These are phyloP conservation scores for Popillia japonica DNA, from an alignment of 1,140 invertebrate species.

Conservation along the genomic window DNA sequence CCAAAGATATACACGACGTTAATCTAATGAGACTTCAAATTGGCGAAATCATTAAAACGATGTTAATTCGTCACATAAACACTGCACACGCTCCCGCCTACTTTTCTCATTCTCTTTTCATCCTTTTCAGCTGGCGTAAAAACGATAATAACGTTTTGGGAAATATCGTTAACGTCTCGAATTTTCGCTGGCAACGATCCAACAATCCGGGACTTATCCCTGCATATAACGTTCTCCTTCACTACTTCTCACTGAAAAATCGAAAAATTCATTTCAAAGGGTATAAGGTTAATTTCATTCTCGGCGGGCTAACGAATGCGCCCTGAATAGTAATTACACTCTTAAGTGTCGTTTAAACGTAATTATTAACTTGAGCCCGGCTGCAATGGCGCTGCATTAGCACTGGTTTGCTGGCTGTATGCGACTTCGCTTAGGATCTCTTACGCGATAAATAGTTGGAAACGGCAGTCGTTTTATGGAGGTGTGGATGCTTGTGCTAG, in stretches of 20 bases:
- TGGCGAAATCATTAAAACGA: background rate
- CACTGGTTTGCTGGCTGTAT: background rate
- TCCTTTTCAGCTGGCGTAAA: background rate
- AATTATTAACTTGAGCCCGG: constrained; percentile 1
- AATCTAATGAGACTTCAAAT: background rate
- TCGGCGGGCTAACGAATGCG: constrained; percentile 6
- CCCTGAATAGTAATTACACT: constrained; percentile 22
- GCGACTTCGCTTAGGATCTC: background rate
- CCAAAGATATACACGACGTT: too few species aligned
- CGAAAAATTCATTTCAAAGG: constrained; percentile 29
- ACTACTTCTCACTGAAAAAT: background rate
- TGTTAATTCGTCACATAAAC: constrained; percentile 15
- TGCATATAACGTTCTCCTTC: too few species aligned
- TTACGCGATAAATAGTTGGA: background rate
- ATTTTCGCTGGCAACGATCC: constrained; percentile 25
- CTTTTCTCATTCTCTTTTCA: background rate
- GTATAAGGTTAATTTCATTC: constrained; percentile 27
- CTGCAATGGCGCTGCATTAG: background rate
- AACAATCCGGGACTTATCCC: background rate
- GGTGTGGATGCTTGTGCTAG: background rate
- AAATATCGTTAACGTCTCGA: constrained; percentile 24
- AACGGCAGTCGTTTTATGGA: background rate
- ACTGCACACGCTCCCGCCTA: background rate
- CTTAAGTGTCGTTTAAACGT: constrained; percentile 28
- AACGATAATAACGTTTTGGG: constrained; percentile 25